Evolutionary conservation across 2,797 vertebrate species (phyloP), one percentile per base, ranked within the genome.

Genomic region (Selene dorsalis): DNA sequence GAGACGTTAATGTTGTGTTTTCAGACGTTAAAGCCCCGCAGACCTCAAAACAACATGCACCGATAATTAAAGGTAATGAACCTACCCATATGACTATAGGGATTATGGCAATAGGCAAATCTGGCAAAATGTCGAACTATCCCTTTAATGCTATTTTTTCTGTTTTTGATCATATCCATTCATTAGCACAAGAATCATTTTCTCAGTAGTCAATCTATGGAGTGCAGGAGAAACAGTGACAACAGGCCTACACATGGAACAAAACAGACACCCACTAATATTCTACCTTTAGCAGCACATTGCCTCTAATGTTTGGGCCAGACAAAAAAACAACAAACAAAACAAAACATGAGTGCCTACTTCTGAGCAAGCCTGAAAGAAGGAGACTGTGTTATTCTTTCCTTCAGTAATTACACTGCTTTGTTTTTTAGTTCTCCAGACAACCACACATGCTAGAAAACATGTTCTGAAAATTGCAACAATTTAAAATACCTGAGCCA

Each of bases 391-490:
- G 52, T 17, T n/a, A 9, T 20, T 48, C 4, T 14, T 63, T 28
- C 26, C 14, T 45, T 24, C n/a, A 2, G 14, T 26, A 17, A 3
- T 32, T 38, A 45, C 24, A 17, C 0, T 17, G 4, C 12, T 20
- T 22, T 22, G 38, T 28, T 48, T 39, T 61, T 35, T 18, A 13
- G 7, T 53, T 69, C 26, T 67, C 32, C 6, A 53, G 32, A 71
- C 18, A 26, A 9, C 4, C 22, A 55, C 32, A 41, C 11, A 30
- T 38, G 28, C 0, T 18, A 10, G 26, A 66, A 66, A 61, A 35
- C 57, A 32, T 70, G 30, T 43, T 50, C 62, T 24, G 35, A 72
- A 41, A 68, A 72, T 16, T 18, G 61, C 43, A 60, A 30, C 24
- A 43, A 55, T 24, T 53, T 38, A 20, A 43, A 68, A 17, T 2